Conservation (phyloP, 1,140 invertebrate genomes). For the Scaptomyza hsui region DNA sequence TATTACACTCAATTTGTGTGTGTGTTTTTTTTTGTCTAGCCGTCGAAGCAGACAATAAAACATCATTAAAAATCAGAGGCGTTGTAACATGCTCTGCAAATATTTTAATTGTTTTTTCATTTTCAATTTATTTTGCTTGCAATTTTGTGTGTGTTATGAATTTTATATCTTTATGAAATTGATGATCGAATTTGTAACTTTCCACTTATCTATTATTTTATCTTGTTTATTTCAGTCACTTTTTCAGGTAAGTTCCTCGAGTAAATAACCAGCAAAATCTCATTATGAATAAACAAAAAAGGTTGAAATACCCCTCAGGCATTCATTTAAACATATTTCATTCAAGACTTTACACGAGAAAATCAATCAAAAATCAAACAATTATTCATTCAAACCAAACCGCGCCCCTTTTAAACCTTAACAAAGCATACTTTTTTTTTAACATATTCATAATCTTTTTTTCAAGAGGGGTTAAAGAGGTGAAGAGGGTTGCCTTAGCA, state of each 20-base stretch:
- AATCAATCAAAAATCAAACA: conserved; percentile 42
- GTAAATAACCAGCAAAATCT: background rate
- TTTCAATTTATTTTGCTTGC: conserved; percentile 18
- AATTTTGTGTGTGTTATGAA: background rate
- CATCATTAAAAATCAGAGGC: conserved; percentile 78
- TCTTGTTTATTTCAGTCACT: too few species aligned
- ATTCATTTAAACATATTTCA: conserved; percentile 10
- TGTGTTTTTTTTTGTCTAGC: conserved; percentile 38
- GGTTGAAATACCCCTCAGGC: background rate
- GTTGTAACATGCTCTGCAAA: conserved; percentile 76
- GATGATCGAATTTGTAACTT: too few species aligned
- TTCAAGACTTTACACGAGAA: conserved; percentile 12
- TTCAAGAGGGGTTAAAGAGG: background rate
- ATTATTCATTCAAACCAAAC: conserved; percentile 14
- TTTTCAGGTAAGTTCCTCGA: conserved; percentile 7
- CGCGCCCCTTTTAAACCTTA: conserved; percentile 9
- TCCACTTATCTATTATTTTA: too few species aligned
- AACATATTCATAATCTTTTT: background rate
- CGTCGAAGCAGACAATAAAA: conserved; percentile 78
- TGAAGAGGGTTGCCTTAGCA: conserved; percentile 5
- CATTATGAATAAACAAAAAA: conserved; percentile 22
- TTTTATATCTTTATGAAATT: conserved; percentile 11
- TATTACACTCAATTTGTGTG: conserved; percentile 25
- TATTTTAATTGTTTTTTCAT: conserved; percentile 79
- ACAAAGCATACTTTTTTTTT: background rate